A percentile compares a stretch with the other conserved stretches of the same genome.
These are phyloP conservation scores for Heliothis subflexa DNA, from an alignment of 1,140 invertebrate genomes.

Conservation along the genomic window DNA sequence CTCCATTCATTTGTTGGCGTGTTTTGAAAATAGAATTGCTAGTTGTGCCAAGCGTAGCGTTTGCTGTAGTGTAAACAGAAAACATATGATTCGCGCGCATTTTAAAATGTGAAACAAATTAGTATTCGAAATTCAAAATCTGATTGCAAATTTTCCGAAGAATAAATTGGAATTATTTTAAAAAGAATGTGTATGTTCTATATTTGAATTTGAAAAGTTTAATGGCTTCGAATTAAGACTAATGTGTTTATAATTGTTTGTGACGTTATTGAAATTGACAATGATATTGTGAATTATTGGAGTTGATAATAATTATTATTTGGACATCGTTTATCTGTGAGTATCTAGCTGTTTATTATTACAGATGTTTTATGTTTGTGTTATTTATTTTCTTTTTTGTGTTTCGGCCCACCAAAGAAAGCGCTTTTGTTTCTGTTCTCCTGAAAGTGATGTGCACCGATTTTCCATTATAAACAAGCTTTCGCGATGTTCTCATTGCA, in stretches of 20 bases:
- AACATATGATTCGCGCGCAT: constrained; percentile 59
- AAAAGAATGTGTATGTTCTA: no score
- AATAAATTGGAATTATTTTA: no score
- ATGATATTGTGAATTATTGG: not conserved
- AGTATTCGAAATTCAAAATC: not conserved
- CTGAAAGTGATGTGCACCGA: no score
- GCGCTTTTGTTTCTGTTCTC: no score
- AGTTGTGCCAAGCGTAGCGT: constrained; percentile 12
- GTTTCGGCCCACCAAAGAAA: no score
- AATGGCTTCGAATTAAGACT: constrained; percentile 19
- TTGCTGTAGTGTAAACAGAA: constrained; percentile 58
- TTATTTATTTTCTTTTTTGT: no score
- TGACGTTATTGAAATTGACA: not conserved
- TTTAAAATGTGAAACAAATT: not conserved
- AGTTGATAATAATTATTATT: not conserved
- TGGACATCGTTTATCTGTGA: not conserved
- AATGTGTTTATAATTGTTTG: constrained; percentile 18
- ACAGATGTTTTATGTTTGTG: no score
- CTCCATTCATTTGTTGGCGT: constrained; percentile 32
- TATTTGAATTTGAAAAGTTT: not conserved
- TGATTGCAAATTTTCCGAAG: no score
- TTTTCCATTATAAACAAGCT: no score
- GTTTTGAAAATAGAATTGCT: constrained; percentile 61
- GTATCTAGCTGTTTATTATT: not conserved
- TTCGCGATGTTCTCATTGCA: no score